Evolutionary conservation across 2,888 invertebrate genomes (phyloP).

Genomic region (Taphrorychus bicolor): DNA sequence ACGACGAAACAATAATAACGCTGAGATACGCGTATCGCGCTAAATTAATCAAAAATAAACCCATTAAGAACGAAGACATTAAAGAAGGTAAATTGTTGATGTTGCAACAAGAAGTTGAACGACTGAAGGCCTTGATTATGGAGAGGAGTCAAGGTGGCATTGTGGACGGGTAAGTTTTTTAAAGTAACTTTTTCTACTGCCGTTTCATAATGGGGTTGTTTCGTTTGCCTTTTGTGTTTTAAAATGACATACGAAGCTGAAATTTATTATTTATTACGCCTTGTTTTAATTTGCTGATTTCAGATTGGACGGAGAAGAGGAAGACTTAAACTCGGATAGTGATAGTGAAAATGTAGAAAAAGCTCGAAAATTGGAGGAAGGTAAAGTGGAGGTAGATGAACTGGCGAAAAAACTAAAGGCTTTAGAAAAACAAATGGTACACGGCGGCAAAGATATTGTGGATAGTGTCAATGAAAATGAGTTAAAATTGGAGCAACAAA

Average conservation of each 20-base stretch:
- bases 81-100: constrained; percentile 94
- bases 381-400: constrained; percentile 73
- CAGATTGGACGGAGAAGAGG: constrained; percentile 36
- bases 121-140: constrained; percentile 60
- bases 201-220: too few relatives aligned
- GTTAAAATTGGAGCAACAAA: constrained; percentile 82
- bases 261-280: not conserved
- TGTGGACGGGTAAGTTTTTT: constrained; percentile 58
- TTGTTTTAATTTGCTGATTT: not conserved
- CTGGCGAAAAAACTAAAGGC: constrained; percentile 80
- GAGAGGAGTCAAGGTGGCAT: constrained; percentile 53
- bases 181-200: too few relatives aligned
- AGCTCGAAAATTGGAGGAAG: constrained; percentile 60
- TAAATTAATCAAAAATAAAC: constrained; percentile 98
- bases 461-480: constrained; percentile 96
- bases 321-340: constrained; percentile 49
- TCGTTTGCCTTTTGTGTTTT: too few relatives aligned
- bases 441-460: constrained; percentile 92
- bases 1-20: constrained; percentile 97
- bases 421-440: constrained; percentile 92
- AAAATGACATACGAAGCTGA: not conserved
- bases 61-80: constrained; percentile 98
- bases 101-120: constrained; percentile 92
- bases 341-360: constrained; percentile 58
- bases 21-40: constrained; percentile 95